Conservation (phyloP, 1,140 invertebrate genomes). For the Drosophila nigromelanica region DNA sequence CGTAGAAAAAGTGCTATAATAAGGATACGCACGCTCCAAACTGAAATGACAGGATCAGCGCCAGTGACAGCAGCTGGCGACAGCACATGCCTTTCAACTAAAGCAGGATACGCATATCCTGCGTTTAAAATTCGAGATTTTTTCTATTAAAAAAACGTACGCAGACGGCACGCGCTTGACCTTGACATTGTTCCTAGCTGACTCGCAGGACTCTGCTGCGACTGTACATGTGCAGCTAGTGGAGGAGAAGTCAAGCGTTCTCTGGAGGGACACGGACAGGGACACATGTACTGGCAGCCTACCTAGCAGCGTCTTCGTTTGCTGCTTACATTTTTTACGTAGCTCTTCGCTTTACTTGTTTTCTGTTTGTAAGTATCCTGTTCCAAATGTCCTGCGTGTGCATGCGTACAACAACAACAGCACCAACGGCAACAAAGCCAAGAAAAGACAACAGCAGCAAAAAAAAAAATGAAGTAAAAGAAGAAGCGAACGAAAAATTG, state of each 20-base stretch:
- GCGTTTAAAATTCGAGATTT: slow-evolving; percentile 69
- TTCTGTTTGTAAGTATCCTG: slow-evolving; percentile 68
- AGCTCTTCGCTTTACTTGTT: slow-evolving; percentile 24
- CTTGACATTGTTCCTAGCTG: slow-evolving; percentile 74
- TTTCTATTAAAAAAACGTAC: slow-evolving; percentile 75
- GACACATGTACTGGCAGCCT: slow-evolving; percentile 31
- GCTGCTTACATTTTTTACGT: slow-evolving; percentile 42
- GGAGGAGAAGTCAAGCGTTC: slow-evolving; percentile 45
- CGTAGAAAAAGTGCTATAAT: slow-evolving; percentile 24
- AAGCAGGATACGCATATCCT: slow-evolving; percentile 79
- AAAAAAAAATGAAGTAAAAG: slow-evolving; percentile 37
- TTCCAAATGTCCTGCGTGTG: slow-evolving; percentile 71
- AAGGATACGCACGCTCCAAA: slow-evolving; percentile 70
- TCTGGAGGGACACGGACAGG: background rate
- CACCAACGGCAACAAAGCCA: slow-evolving; percentile 55
- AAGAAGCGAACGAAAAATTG: slow-evolving; percentile 54
- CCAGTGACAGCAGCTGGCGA: slow-evolving; percentile 64
- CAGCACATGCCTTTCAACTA: slow-evolving; percentile 65
- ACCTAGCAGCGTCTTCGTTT: slow-evolving; percentile 22
- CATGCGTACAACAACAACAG: slow-evolving; percentile 51
- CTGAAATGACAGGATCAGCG: slow-evolving; percentile 65
- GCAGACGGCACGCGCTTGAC: slow-evolving; percentile 67
- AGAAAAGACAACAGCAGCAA: slow-evolving; percentile 50
- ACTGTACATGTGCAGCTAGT: slow-evolving; percentile 13
- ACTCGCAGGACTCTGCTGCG: slow-evolving; percentile 13